Conservation (phyloP, 2,888 invertebrate species). For the Lepidonotus clava region DNA sequence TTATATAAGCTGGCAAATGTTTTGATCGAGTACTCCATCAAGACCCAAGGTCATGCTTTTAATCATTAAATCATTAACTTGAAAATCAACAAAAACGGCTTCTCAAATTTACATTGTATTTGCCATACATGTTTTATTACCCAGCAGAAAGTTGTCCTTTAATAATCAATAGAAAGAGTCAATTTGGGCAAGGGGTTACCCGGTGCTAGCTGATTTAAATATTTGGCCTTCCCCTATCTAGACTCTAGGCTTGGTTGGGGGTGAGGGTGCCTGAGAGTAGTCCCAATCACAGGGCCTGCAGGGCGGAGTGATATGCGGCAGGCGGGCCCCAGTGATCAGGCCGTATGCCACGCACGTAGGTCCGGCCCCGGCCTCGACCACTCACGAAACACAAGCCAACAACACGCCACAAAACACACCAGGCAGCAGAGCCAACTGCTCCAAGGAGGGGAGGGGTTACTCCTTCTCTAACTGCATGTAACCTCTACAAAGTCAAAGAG, state of each 20-base stretch:
- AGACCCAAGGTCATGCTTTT: too few species aligned
- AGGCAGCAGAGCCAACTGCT: neutral
- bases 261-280: conserved; percentile 12
- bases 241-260: neutral
- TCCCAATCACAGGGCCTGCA: conserved; percentile 41
- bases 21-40: too few species aligned
- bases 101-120: too few species aligned
- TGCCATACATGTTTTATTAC: too few species aligned
- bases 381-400: conserved; percentile 16
- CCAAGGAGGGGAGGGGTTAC: too few species aligned
- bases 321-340: conserved; percentile 34
- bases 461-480: too few species aligned
- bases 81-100: too few species aligned
- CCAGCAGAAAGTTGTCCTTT: too few species aligned
- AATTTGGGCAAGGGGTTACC: neutral
- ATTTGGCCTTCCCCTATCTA: conserved; percentile 23
- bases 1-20: too few species aligned
- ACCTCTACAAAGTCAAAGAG: too few species aligned
- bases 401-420: conserved; percentile 17
- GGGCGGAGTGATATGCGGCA: conserved; percentile 7
- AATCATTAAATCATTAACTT: too few species aligned
- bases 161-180: neutral
- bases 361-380: neutral
- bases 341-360: conserved; percentile 37
- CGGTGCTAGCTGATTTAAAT: conserved; percentile 30